Evolutionary conservation across 2,888 invertebrate species (phyloP).

Genomic region (Hirtodrosophila cameraria): DNA sequence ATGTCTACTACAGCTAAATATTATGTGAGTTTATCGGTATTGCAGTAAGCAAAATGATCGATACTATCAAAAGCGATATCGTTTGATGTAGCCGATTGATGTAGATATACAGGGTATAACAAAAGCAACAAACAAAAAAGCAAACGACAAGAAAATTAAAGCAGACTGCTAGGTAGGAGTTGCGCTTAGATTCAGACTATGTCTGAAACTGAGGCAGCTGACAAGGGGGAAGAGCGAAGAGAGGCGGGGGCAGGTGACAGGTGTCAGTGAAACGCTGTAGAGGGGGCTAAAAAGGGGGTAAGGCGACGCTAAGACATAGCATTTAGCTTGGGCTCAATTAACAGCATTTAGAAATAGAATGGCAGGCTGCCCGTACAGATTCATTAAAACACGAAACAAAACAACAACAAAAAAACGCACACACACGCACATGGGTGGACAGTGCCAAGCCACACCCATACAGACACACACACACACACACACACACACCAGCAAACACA

Average conservation of each 20-base stretch:
- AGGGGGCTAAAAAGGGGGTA: constrained; percentile 12
- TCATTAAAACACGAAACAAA: constrained; percentile 76
- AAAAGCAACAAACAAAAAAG: neutral
- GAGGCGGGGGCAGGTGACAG: no score
- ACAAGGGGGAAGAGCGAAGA: neutral
- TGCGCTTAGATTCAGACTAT: neutral
- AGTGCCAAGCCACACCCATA: constrained; percentile 31
- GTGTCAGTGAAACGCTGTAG: no score
- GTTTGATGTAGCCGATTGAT: no score
- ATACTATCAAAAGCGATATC: no score
- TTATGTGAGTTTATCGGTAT: no score
- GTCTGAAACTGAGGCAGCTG: neutral
- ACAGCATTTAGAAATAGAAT: constrained; percentile 68
- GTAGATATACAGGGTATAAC: constrained; percentile 27
- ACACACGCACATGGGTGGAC: constrained; percentile 15
- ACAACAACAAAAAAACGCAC: no score
- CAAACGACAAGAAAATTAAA: constrained; percentile 19
- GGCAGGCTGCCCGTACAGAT: constrained; percentile 61
- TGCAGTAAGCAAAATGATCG: no score
- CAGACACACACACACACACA: constrained; percentile 16
- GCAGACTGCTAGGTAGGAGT: constrained; percentile 28
- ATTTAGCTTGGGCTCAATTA: constrained; percentile 76
- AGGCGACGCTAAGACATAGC: constrained; percentile 45
- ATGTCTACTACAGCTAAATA: no score
- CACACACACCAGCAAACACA: constrained; percentile 13